These are phyloP conservation scores for Dynastes hyllus DNA, from an alignment of 2,888 invertebrate genomes.

Conservation along the genomic window DNA sequence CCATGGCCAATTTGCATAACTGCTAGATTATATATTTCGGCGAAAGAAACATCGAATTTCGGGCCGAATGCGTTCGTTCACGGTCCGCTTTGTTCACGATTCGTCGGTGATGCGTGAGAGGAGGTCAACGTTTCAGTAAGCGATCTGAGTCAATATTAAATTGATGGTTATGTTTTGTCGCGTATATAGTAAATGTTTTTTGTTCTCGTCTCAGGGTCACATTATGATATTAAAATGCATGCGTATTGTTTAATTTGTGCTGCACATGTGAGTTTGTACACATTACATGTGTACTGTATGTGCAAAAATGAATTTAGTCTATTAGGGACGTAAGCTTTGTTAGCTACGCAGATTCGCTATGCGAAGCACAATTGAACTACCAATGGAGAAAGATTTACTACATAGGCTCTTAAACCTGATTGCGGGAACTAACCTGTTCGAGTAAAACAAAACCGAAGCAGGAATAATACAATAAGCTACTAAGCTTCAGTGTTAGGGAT, in stretches of 20 bases:
- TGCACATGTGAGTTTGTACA: slow-evolving; percentile 16
- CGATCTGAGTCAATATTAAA: slow-evolving; percentile 43
- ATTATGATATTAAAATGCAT: slow-evolving; percentile 47
- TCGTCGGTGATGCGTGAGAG: slow-evolving; percentile 15
- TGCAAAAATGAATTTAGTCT: too few relatives aligned
- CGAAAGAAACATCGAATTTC: slow-evolving; percentile 1
- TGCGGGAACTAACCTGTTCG: too few relatives aligned
- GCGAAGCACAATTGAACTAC: too few relatives aligned
- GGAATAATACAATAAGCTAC: too few relatives aligned
- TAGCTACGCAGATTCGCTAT: too few relatives aligned
- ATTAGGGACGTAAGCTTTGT: too few relatives aligned
- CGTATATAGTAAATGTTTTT: not conserved
- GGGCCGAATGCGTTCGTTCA: slow-evolving; percentile 6
- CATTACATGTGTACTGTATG: not conserved
- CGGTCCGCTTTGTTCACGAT: not conserved
- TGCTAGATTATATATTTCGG: slow-evolving; percentile 6
- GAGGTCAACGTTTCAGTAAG: slow-evolving; percentile 35
- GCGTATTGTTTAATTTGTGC: slow-evolving; percentile 30
- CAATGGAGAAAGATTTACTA: too few relatives aligned
- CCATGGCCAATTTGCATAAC: not conserved
- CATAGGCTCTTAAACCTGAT: too few relatives aligned
- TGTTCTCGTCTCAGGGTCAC: slow-evolving; percentile 41
- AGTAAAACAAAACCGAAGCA: too few relatives aligned
- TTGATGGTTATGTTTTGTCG: slow-evolving; percentile 6
- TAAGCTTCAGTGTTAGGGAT: too few relatives aligned